phyloP scores from a whole-genome alignment of 2,113 vertebrate genomes.

The Dasyprocta punctata region DNA sequence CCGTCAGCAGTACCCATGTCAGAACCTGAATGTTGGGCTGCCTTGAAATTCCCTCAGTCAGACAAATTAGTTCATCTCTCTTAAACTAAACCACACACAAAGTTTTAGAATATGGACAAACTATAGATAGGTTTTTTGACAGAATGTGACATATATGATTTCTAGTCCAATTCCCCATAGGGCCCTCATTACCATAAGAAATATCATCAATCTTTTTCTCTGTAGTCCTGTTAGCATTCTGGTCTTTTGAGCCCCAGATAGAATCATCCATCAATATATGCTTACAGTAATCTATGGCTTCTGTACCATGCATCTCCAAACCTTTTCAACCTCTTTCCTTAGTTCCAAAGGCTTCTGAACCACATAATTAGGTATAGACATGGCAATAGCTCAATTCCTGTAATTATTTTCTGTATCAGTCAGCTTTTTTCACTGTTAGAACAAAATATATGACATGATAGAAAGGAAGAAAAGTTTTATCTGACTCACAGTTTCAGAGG shows the following conservation, averaged over 20 bases:
- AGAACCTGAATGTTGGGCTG: background rate
- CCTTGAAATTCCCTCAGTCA: background rate
- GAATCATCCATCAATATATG: background rate
- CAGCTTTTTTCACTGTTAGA: background rate
- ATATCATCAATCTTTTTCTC: background rate
- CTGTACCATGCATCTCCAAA: background rate
- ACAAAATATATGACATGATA: background rate
- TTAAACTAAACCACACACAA: background rate
- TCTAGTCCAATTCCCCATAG: no score
- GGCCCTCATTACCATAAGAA: background rate
- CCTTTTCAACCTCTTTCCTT: background rate
- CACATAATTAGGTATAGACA: background rate
- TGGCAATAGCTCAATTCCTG: background rate
- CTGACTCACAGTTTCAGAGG: background rate
- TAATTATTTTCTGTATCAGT: background rate
- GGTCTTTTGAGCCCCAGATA: background rate
- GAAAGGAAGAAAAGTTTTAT: background rate
- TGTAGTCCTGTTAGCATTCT: background rate
- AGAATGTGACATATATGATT: background rate
- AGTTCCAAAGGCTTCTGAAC: background rate
- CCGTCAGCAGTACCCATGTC: background rate
- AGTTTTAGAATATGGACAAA: background rate
- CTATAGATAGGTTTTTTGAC: background rate
- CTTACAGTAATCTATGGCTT: background rate
- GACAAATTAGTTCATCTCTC: background rate